A percentile compares a stretch with the other conserved stretches of the same genome.
These are phyloP conservation scores for Cecropterus lyciades DNA, from an alignment of 1,140 invertebrate species.

Conservation along the genomic window DNA sequence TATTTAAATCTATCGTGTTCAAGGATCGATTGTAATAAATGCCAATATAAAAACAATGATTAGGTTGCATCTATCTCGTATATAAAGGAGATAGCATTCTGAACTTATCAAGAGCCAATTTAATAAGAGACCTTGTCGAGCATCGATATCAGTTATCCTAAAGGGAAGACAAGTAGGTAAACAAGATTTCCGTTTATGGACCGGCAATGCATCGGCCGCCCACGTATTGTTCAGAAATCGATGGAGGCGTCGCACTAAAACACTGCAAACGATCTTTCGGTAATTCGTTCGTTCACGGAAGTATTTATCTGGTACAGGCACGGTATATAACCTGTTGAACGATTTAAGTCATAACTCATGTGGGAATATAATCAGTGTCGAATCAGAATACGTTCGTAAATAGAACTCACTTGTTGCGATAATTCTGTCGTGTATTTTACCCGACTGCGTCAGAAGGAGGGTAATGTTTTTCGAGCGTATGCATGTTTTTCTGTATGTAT, in stretches of 20 bases:
- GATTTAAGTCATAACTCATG: conserved; percentile 59
- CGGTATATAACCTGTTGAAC: conserved; percentile 51
- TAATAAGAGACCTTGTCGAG: conserved; percentile 60
- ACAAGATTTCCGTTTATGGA: conserved; percentile 71
- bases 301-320: conserved; percentile 62
- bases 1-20: conserved; percentile 22
- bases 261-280: conserved; percentile 69
- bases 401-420: conserved; percentile 16
- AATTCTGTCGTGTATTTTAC: conserved; percentile 18
- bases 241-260: conserved; percentile 66
- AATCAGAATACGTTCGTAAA: conserved; percentile 33
- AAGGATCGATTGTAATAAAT: conserved; percentile 20
- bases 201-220: conserved; percentile 74
- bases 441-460: no score
- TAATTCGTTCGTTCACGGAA: conserved; percentile 71
- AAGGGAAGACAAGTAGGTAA: conserved; percentile 73
- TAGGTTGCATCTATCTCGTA: conserved; percentile 1
- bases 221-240: conserved; percentile 65
- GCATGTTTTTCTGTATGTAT: no score
- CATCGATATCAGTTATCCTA: conserved; percentile 64
- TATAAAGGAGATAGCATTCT: conserved; percentile 37
- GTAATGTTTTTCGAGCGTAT: no score
- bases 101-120: conserved; percentile 48
- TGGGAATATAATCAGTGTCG: conserved; percentile 45
- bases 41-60: conserved; percentile 19